Evolutionary conservation across 2,888 invertebrate species (phyloP).

Genomic region (Drosophila nr. medialis): DNA sequence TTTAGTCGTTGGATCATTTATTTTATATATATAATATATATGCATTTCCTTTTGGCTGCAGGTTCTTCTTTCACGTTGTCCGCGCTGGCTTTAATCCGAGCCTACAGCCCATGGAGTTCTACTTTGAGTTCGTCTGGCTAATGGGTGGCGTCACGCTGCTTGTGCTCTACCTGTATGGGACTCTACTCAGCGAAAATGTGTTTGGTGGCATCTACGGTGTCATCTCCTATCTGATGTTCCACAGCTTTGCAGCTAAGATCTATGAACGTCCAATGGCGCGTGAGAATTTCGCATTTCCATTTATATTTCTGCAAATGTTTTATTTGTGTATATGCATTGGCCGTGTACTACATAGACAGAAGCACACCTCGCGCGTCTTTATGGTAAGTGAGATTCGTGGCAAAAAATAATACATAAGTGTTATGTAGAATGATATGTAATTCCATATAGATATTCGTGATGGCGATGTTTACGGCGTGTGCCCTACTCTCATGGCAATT

Average conservation of each 20-base stretch:
- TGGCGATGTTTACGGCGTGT: conserved; percentile 81
- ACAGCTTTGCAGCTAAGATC: conserved; percentile 92
- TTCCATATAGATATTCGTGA: conserved; percentile 73
- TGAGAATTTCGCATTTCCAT: conserved; percentile 94
- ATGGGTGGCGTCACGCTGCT: conserved; percentile 90
- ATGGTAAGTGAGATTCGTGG: conserved; percentile 46
- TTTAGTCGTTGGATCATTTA: not conserved
- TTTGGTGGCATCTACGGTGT: conserved; percentile 91
- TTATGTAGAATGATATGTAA: not conserved
- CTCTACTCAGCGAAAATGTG: conserved; percentile 89
- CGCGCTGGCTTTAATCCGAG: conserved; percentile 68
- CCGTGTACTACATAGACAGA: conserved; percentile 71
- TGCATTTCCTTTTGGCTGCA: conserved; percentile 39
- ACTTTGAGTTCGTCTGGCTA: conserved; percentile 91
- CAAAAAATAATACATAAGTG: not conserved
- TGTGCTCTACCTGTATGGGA: conserved; percentile 89
- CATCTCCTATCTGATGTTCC: conserved; percentile 91
- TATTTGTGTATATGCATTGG: conserved; percentile 87
- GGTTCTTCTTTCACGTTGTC: conserved; percentile 79
- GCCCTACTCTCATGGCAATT: conserved; percentile 90
- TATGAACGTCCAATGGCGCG: conserved; percentile 94
- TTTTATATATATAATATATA: not conserved
- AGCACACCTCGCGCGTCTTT: conserved; percentile 63
- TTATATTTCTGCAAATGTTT: conserved; percentile 90
- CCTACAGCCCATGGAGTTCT: conserved; percentile 91